Percentiles rank a stretch among this genome's conserved stretches.
Evolutionary conservation across 2,888 invertebrate genomes (phyloP).

Genomic region (Polymixis flavicincta): DNA sequence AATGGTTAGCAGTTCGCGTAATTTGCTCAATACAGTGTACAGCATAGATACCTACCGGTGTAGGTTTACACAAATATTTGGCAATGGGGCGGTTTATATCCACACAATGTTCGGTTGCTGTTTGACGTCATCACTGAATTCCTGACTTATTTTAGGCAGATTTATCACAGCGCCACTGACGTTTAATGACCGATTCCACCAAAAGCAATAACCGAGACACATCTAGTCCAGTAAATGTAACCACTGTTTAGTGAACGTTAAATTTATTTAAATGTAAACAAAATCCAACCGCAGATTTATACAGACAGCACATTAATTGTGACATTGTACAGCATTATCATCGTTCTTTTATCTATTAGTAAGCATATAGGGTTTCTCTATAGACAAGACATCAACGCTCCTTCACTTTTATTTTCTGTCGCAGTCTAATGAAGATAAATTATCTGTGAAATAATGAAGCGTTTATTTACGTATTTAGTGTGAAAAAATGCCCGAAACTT

Average conservation of each 20-base stretch:
- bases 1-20: conserved; percentile 50
- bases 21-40: conserved; percentile 46
- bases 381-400: conserved; percentile 49
- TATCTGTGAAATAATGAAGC: conserved; percentile 73
- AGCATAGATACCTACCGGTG: conserved; percentile 56
- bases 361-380: conserved; percentile 31
- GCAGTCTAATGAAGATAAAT: conserved; percentile 78
- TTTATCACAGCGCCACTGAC: conserved; percentile 61
- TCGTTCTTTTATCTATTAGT: conserved; percentile 17
- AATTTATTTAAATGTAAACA: conserved; percentile 8
- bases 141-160: conserved; percentile 65
- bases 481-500: conserved; percentile 73
- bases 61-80: conserved; percentile 68
- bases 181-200: conserved; percentile 59
- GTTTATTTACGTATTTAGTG: conserved; percentile 73
- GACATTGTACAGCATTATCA: conserved; percentile 20
- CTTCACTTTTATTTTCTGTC: conserved; percentile 63
- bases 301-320: conserved; percentile 6
- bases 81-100: conserved; percentile 66
- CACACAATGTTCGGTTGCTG: conserved; percentile 65
- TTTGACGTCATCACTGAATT: conserved; percentile 68
- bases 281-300: conserved; percentile 4
- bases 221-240: conserved; percentile 37
- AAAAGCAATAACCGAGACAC: conserved; percentile 45
- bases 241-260: conserved; percentile 11